phyloP scores from a whole-genome alignment of 2,888 invertebrate species.

The Cheilosia vulpina region DNA sequence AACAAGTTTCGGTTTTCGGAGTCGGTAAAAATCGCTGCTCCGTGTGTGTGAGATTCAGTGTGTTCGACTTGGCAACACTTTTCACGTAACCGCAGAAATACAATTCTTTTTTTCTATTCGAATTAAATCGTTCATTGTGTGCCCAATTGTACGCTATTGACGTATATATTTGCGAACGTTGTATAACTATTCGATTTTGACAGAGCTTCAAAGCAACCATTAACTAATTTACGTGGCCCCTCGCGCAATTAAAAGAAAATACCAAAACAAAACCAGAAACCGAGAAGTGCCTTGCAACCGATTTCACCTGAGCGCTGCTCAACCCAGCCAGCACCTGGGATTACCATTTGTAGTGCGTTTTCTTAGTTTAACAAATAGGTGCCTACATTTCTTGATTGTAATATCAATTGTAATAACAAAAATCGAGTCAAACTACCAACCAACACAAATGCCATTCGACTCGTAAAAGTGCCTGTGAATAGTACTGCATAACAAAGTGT shows the following conservation, averaged over 20 bases:
- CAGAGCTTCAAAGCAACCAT: not conserved
- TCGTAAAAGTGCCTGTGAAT: slow-evolving; percentile 68
- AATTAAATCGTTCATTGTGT: slow-evolving; percentile 44
- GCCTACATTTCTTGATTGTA: slow-evolving; percentile 44
- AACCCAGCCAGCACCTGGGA: slow-evolving; percentile 44
- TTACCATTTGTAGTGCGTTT: slow-evolving; percentile 62
- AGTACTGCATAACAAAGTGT: slow-evolving; percentile 64
- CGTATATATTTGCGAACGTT: slow-evolving; percentile 27
- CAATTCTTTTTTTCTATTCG: slow-evolving; percentile 36
- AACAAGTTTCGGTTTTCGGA: slow-evolving; percentile 61
- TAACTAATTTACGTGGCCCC: slow-evolving; percentile 56
- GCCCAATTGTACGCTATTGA: slow-evolving; percentile 39
- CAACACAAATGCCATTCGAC: slow-evolving; percentile 63
- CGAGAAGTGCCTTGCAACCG: slow-evolving; percentile 72
- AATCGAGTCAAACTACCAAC: slow-evolving; percentile 63
- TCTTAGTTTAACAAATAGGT: slow-evolving; percentile 5
- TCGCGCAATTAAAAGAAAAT: slow-evolving; percentile 57
- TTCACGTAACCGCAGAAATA: slow-evolving; percentile 65
- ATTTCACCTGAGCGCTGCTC: slow-evolving; percentile 58
- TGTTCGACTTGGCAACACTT: slow-evolving; percentile 69
- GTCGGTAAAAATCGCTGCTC: slow-evolving; percentile 30
- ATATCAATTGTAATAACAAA: slow-evolving; percentile 51
- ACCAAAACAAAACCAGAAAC: slow-evolving; percentile 69
- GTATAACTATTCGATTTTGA: slow-evolving; percentile 29
- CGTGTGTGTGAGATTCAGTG: slow-evolving; percentile 50